Evolutionary conservation across 2,797 vertebrate species (phyloP).

Genomic region (Lepus oiostolus): DNA sequence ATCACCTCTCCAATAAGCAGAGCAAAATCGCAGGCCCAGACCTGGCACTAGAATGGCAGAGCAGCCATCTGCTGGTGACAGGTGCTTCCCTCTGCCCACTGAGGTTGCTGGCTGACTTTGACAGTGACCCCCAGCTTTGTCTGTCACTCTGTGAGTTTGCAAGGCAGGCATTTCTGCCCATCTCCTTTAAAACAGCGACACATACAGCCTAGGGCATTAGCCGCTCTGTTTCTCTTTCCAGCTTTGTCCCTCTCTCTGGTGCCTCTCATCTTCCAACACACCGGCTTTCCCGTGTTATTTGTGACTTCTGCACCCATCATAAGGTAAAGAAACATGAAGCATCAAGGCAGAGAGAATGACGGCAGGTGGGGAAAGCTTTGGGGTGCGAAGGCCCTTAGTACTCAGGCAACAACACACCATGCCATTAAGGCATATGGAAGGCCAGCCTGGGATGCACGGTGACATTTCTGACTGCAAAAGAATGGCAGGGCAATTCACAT

Average conservation of each 20-base stretch:
- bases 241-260: neutral
- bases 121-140: neutral
- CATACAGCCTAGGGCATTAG: fast-evolving
- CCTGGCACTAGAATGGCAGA: neutral
- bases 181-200: neutral
- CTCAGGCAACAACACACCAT: neutral
- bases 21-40: neutral
- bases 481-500: neutral
- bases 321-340: neutral
- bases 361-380: neutral
- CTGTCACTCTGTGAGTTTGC: neutral
- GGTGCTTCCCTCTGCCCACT: neutral
- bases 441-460: neutral
- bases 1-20: neutral
- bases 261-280: neutral
- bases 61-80: conserved; percentile 26
- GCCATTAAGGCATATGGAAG: fast-evolving
- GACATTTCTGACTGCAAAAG: neutral
- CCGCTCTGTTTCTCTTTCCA: neutral
- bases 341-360: neutral
- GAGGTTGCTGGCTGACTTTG: neutral
- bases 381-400: neutral
- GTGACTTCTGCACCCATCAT: neutral
- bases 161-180: neutral
- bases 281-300: neutral